These are phyloP conservation scores for Hoplias malabaricus DNA, from an alignment of 2,113 vertebrate genomes.

Conservation along the genomic window DNA sequence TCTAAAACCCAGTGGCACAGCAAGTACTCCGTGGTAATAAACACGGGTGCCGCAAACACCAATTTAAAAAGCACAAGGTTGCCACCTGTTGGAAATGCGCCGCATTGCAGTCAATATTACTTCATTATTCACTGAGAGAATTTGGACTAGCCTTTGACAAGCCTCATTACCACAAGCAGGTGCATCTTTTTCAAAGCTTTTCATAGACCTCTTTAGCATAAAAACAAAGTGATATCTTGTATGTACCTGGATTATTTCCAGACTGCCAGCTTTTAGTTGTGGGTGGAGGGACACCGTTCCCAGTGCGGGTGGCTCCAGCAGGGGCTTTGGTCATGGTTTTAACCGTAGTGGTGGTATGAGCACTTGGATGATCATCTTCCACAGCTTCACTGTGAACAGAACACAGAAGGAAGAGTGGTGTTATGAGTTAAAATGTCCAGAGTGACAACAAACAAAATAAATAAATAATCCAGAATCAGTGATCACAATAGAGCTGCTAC, in stretches of 20 bases:
- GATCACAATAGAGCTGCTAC: neutral
- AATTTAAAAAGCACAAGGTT: slow-evolving; percentile 18
- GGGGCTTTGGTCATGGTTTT: slow-evolving; percentile 66
- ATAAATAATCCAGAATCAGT: neutral
- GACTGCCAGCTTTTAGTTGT: slow-evolving; percentile 56
- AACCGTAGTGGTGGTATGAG: slow-evolving; percentile 56
- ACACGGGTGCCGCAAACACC: neutral
- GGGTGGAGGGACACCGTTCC: slow-evolving; percentile 54
- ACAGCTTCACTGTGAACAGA: slow-evolving; percentile 64
- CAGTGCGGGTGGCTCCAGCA: slow-evolving; percentile 58
- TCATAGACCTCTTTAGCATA: too few species aligned
- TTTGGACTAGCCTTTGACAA: too few species aligned
- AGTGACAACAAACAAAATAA: neutral
- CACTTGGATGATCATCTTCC: slow-evolving; percentile 63
- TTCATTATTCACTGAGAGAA: neutral
- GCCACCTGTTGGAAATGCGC: slow-evolving; percentile 59
- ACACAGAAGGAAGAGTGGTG: neutral
- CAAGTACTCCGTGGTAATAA: slow-evolving; percentile 48
- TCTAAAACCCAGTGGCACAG: slow-evolving; percentile 47
- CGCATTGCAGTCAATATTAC: neutral
- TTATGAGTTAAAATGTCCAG: neutral
- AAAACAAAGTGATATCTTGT: slow-evolving; percentile 27
- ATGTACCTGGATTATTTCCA: slow-evolving; percentile 54
- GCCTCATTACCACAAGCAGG: neutral
- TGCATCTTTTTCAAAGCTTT: too few species aligned